Percentiles rank a stretch among this genome's conserved stretches.
These are phyloP conservation scores for Harpegnathos saltator DNA, from an alignment of 1,140 invertebrate genomes.

Conservation along the genomic window DNA sequence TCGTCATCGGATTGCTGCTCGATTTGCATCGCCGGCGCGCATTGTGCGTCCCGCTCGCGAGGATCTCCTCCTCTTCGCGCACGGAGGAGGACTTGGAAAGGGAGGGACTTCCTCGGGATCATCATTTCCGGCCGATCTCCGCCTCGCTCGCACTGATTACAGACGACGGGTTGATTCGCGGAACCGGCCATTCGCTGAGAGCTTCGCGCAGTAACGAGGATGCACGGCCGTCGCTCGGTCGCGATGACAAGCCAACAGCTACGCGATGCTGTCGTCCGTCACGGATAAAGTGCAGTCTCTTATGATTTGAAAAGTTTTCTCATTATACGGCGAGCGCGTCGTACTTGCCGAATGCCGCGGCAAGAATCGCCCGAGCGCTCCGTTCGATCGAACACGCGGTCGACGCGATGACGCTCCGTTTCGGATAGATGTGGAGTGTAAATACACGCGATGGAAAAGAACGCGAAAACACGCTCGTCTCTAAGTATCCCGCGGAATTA, in stretches of 20 bases:
- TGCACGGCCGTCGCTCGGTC: slow-evolving; percentile 51
- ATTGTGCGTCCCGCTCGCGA: slow-evolving; percentile 54
- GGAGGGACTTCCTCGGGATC: slow-evolving; percentile 62
- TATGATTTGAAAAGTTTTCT: slow-evolving; percentile 11
- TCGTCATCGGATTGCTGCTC: slow-evolving; percentile 67
- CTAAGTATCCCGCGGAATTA: too few relatives aligned
- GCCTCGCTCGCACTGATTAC: slow-evolving; percentile 66
- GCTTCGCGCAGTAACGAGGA: slow-evolving; percentile 66
- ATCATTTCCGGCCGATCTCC: slow-evolving; percentile 70
- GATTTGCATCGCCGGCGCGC: slow-evolving; percentile 58
- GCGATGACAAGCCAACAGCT: slow-evolving; percentile 46
- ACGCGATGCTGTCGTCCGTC: slow-evolving; percentile 47
- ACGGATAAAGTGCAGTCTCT: slow-evolving; percentile 19
- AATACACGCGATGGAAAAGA: neutral
- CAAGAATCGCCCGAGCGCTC: too few relatives aligned
- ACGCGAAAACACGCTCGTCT: neutral
- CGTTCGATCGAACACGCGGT: too few relatives aligned
- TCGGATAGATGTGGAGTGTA: too few relatives aligned
- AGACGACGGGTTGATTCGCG: slow-evolving; percentile 70
- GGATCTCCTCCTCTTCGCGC: slow-evolving; percentile 40
- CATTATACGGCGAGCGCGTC: slow-evolving; percentile 14
- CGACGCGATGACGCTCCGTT: too few relatives aligned
- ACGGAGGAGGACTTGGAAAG: slow-evolving; percentile 45
- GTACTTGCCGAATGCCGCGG: neutral
- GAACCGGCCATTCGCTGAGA: too few relatives aligned